Percentiles rank a stretch among this genome's conserved stretches.
Evolutionary conservation across 1,140 invertebrate species (phyloP).

Genomic region (Cotesia glomerata): DNA sequence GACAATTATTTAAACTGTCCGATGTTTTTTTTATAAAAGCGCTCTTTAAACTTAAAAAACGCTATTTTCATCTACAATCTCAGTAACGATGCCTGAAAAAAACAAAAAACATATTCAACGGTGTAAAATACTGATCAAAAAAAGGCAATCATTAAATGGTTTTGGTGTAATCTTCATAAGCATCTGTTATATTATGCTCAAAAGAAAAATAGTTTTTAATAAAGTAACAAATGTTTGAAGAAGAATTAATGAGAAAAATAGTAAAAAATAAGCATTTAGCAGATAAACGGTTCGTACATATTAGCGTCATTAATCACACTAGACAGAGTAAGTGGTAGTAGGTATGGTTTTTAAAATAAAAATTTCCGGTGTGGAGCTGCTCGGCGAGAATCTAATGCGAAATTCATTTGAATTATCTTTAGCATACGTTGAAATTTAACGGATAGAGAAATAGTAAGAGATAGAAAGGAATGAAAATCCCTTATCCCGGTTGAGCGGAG

Average conservation of each 20-base stretch:
- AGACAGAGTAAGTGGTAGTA: constrained; percentile 11
- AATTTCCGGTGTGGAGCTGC: not conserved
- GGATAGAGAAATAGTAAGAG: not conserved
- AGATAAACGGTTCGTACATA: constrained; percentile 28
- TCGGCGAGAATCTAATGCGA: constrained; percentile 10
- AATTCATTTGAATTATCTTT: constrained; percentile 39
- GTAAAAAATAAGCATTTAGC: constrained; percentile 1
- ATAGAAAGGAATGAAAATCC: constrained; percentile 15
- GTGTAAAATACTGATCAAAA: not conserved
- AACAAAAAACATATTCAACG: not conserved
- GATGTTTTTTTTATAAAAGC: too few relatives aligned
- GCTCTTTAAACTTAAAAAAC: too few relatives aligned
- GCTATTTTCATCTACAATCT: too few relatives aligned
- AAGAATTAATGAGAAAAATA: not conserved
- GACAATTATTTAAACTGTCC: too few relatives aligned
- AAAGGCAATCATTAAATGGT: not conserved
- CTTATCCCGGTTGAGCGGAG: not conserved
- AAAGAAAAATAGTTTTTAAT: too few relatives aligned
- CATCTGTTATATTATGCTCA: too few relatives aligned
- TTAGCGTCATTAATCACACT: constrained; percentile 32
- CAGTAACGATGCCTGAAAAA: too few relatives aligned
- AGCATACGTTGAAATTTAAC: constrained; percentile 7
- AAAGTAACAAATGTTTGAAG: not conserved
- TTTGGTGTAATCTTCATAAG: too few relatives aligned
- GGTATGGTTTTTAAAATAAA: constrained; percentile 15